Percentiles rank a stretch among this genome's conserved stretches.
Evolutionary conservation across 2,113 vertebrate species (phyloP).

Genomic region (Rhagologus leucostigma): DNA sequence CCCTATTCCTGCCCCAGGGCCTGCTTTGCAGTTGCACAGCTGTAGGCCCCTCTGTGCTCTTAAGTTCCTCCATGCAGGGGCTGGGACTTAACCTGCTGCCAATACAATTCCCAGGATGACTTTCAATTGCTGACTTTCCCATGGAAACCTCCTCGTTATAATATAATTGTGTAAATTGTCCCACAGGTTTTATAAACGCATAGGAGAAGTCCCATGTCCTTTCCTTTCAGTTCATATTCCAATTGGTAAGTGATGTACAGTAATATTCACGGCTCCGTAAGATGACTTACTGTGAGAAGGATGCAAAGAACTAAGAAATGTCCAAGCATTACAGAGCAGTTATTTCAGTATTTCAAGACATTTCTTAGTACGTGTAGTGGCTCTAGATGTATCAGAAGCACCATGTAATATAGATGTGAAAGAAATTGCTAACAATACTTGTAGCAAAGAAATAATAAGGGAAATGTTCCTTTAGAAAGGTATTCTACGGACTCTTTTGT

Average conservation of each 20-base stretch:
- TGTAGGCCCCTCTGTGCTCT: background rate
- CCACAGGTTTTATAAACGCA: slow-evolving; percentile 52
- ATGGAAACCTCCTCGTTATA: slow-evolving; percentile 25
- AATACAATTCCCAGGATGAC: background rate
- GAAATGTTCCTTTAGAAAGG: background rate
- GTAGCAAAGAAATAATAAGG: background rate
- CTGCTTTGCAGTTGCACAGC: background rate
- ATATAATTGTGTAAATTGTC: slow-evolving; percentile 58
- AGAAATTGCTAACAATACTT: background rate
- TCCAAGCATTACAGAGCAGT: background rate
- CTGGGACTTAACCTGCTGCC: background rate
- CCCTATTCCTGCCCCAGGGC: background rate
- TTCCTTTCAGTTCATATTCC: slow-evolving; percentile 58
- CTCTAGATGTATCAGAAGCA: background rate
- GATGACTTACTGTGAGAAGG: slow-evolving; percentile 7
- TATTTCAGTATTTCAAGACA: background rate
- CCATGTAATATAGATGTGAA: accelerated
- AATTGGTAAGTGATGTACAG: slow-evolving; percentile 42
- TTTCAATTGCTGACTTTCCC: slow-evolving; percentile 16
- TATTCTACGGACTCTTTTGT: background rate
- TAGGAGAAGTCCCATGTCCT: slow-evolving; percentile 49
- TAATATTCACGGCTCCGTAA: background rate
- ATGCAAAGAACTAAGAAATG: background rate
- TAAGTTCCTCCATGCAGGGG: background rate
- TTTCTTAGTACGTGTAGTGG: background rate